Evolutionary conservation across 2,888 invertebrate genomes (phyloP), one percentile per base, ranked within the genome.

Genomic region (Lucinisca nassula): DNA sequence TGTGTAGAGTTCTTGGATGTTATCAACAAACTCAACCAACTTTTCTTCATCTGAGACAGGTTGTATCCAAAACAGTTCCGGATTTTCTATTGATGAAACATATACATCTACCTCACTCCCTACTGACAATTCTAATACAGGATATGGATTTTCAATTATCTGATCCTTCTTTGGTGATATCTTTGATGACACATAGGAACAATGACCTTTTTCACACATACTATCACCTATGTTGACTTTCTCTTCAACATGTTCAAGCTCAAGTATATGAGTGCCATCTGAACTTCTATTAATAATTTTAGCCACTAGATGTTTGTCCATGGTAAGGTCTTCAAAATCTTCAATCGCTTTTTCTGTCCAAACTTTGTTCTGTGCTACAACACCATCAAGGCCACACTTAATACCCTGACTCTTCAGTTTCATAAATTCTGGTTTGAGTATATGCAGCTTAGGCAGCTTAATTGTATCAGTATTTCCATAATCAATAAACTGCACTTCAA

Each of bases 391-490:
- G 8, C 82, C 82, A 90, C 95, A 95, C 80, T 92, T 91, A 14
- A 95, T 78, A 17, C 93, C 95, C 76, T 94, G 93, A 8, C 88
- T 75, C 4, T 94, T 94, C 14, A 93, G 49, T 27, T 73, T 82
- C 67, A 92, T 72, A 76, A 92, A 94, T 27, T 94, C 92, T 37
- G 88, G 81, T 79, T 93, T 87, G 24, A 95, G 37, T n/a, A 82
- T 72, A 81, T 92, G 93, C 12, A 95, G 45, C 37, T 89, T 82
- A 8, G 79, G 74, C 14, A 75, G 74, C n/a, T 61, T 17, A 8
- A 92, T 86, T 12, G 67, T 87, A 51, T 95, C 95, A 3, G 91
- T 83, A 75, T 95, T 95, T 30, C 96, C 96, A 89, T 95, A 95
- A 78, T 94, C 94, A 24, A 94, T 91, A 90, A 94, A 95, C 73